These are phyloP conservation scores for Erebia aethiops DNA, from an alignment of 2,888 invertebrate species.

Conservation along the genomic window DNA sequence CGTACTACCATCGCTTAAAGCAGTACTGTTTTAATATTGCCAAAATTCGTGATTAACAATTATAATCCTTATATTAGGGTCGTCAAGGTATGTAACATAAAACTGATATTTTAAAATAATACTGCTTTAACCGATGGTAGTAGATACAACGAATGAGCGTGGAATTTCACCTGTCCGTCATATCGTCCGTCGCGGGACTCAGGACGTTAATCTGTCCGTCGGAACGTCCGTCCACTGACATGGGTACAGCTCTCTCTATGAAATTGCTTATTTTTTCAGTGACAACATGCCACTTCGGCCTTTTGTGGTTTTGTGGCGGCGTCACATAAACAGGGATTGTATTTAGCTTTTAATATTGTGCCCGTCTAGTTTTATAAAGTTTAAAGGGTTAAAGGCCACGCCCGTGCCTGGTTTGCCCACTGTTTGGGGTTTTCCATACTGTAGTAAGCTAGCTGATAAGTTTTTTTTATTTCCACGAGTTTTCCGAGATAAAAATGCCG, in stretches of 20 bases:
- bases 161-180: constrained; percentile 35
- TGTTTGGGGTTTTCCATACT: too few species aligned
- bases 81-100: too few species aligned
- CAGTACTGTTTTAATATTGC: too few species aligned
- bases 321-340: constrained; percentile 9
- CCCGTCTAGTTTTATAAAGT: neutral
- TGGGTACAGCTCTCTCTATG: constrained; percentile 52
- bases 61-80: too few species aligned
- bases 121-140: too few species aligned
- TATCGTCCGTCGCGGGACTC: constrained; percentile 49
- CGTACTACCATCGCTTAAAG: too few species aligned
- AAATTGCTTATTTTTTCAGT: constrained; percentile 52
- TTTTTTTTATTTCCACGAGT: too few species aligned
- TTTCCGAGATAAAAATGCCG: too few species aligned
- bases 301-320: constrained; percentile 26
- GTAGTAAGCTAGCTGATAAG: too few species aligned
- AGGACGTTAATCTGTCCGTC: constrained; percentile 63
- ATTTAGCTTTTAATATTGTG: neutral
- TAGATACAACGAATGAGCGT: constrained; percentile 24
- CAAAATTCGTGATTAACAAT: too few species aligned
- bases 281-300: constrained; percentile 42
- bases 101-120: too few species aligned
- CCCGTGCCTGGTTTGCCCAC: too few species aligned
- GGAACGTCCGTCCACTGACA: constrained; percentile 48
- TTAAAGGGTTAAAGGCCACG: neutral